Evolutionary conservation across 2,113 vertebrate species (phyloP), one percentile per base, ranked within the genome.

Genomic region (Pseudorectes ferrugineus): DNA sequence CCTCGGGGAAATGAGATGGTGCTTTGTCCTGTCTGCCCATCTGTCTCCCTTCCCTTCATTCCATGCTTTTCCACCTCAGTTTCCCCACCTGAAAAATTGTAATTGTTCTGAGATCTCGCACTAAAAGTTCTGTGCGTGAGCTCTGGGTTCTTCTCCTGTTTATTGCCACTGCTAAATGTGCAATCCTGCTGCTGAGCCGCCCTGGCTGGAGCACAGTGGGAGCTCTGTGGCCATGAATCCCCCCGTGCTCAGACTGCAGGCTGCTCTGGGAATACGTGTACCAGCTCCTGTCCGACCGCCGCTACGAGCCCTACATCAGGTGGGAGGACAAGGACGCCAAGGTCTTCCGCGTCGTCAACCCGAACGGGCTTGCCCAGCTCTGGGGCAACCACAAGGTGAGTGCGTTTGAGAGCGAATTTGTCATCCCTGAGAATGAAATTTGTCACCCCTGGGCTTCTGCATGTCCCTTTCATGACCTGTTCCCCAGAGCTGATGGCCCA

Each of bases 311-410:
- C 54, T 99, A 98, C 97, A 99, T 99, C 79, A 96, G 96, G 67
- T 99, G 99, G 99, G 98, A 99, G 76, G 98, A 99, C 77, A 96
- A 91, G 59, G 97, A 98, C 4, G 95, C 97, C 89, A 98, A 98
- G 57, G 89, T 99, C 55, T 99, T 99, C 90, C 97, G 98, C 3
- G 97, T 99, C 0, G 98, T 99, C 24, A 98, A 99, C 92, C 99
- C 99, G 0, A 99, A 98, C 0, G 98, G 99, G 77, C 98, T 99
- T 6, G 98, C 99, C 36, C 98, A 97, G 58, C 98, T 99, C 92
- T 99, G 99, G 99, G 99, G 99, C 29, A 99, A 98, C 96, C 99
- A 99, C 95, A 99, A 99, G 98, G 99, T 99, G 85, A 97, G 57
- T 8, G 63, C 17, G 42, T 2, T 0, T 28, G 58, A 43, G 38